Conservation (phyloP, 35 echinoderm and acorn worm genomes). For the Lytechinus variegatus region DNA sequence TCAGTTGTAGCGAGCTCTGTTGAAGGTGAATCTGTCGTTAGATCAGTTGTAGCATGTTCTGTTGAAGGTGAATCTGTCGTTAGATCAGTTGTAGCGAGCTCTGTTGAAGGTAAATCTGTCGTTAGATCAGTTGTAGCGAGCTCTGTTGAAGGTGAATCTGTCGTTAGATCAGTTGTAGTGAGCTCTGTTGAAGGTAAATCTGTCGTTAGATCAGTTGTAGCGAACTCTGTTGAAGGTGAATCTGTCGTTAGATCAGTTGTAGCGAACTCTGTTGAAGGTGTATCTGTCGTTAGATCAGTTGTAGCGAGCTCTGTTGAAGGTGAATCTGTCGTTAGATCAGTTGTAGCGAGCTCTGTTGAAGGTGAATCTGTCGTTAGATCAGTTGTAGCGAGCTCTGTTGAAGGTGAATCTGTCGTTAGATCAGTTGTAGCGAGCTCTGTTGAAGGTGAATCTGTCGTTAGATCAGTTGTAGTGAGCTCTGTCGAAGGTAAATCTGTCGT, state of each 20-base stretch:
- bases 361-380: not conserved
- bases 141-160: no score
- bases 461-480: not conserved
- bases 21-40: no score
- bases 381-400: not conserved
- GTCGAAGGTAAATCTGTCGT: not conserved
- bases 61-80: not conserved
- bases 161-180: no score
- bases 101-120: no score
- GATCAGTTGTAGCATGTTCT: not conserved
- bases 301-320: not conserved
- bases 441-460: not conserved
- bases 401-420: not conserved
- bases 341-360: not conserved
- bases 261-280: no score
- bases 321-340: not conserved
- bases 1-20: not conserved
- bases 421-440: not conserved
- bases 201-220: no score
- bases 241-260: no score
- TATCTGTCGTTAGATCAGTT: not conserved
- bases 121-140: no score
- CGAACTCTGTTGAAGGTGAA: no score
- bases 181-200: no score
- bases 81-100: not conserved